Base-by-base conservation (phyloP, 2,797 vertebrate species). In the Ciconia nigra region DNA sequence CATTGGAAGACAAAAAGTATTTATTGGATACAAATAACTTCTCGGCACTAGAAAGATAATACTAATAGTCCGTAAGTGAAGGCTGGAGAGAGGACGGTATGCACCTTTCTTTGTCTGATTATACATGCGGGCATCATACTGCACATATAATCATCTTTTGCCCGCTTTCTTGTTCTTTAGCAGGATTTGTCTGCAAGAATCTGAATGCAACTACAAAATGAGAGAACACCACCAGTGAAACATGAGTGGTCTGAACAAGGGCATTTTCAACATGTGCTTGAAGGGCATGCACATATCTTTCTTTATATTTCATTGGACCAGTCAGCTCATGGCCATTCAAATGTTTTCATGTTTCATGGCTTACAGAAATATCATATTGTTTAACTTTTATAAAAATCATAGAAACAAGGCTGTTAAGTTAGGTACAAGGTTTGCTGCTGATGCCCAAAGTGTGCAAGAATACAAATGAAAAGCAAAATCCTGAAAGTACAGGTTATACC, bases 21-120 rank as follows among this genome's bases (percentile, higher is more conserved):
- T 95, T 96, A 95, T 95, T 95, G 72, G 82, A 81, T 94, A 94
- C 55, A 96, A 93, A 89, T 44, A 67, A 42, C 29, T 95, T 96
- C 61, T 85, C 1, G 0, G 57, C 44, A 71, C 61, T 87, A 88
- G 61, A 74, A 89, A 82, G 74, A 35, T 61, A 90, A 31, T 72
- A 89, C 26, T 83, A 52, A 41, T 54, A 74, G 37, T 91, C 51
- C 94, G 93, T 46, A 94, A 37, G 46, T 81, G 61, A 86, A 94
- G 58, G 42, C 79, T 81, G 77, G 51, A 89, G 65, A 71, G 37
- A 65, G n/a, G 28, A 81, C 46, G 25, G 25, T 87, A 57, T 61
- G 61, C 46, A 85, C 31, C 49, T 67, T 92, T 74, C 57, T 85
- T 84, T 86, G 25, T 59, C 29, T 91, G 37, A 39, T 39, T 39